A percentile compares a stretch with the other conserved stretches of the same genome.
These are phyloP conservation scores for Synanceia verrucosa DNA, from an alignment of 2,797 vertebrate species.

Conservation along the genomic window DNA sequence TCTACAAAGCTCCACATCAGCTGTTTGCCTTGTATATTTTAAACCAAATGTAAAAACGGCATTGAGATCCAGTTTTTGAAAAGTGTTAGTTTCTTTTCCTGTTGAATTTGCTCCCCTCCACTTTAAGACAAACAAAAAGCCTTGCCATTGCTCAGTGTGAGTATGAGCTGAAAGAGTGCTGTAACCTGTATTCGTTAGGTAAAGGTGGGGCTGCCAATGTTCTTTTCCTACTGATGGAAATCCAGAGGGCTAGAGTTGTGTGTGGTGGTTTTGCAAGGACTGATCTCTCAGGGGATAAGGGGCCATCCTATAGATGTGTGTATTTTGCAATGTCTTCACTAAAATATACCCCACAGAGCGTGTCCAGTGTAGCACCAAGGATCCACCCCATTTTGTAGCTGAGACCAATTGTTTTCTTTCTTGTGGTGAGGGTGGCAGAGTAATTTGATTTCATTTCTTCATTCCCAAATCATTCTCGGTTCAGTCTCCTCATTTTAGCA, in stretches of 20 bases:
- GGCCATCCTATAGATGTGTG: slow-evolving; percentile 53
- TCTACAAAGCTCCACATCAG: slow-evolving; percentile 64
- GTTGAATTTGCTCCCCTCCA: slow-evolving; percentile 35
- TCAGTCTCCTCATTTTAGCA: slow-evolving; percentile 51
- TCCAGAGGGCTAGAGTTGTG: slow-evolving; percentile 52
- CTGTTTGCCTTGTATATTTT: slow-evolving; percentile 71
- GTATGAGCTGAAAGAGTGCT: slow-evolving; percentile 35
- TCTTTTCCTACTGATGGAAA: slow-evolving; percentile 44
- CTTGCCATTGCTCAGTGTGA: slow-evolving; percentile 50
- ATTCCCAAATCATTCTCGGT: slow-evolving; percentile 49
- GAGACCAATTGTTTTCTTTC: slow-evolving; percentile 61
- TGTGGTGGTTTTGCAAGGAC: slow-evolving; percentile 54
- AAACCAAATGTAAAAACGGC: slow-evolving; percentile 70
- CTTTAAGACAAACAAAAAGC: slow-evolving; percentile 9
- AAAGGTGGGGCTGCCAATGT: slow-evolving; percentile 42
- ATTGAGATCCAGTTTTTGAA: slow-evolving; percentile 55
- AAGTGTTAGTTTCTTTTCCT: slow-evolving; percentile 18
- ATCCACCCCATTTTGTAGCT: slow-evolving; percentile 61
- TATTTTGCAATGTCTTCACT: slow-evolving; percentile 44
- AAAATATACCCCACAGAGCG: slow-evolving; percentile 42
- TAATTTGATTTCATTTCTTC: slow-evolving; percentile 37
- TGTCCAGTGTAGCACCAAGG: slow-evolving; percentile 57
- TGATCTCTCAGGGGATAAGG: slow-evolving; percentile 75
- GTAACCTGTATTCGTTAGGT: slow-evolving; percentile 37
- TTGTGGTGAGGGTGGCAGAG: neutral